Evolutionary conservation across 2,888 invertebrate species (phyloP).

Genomic region (Aspidiotus rigidus): DNA sequence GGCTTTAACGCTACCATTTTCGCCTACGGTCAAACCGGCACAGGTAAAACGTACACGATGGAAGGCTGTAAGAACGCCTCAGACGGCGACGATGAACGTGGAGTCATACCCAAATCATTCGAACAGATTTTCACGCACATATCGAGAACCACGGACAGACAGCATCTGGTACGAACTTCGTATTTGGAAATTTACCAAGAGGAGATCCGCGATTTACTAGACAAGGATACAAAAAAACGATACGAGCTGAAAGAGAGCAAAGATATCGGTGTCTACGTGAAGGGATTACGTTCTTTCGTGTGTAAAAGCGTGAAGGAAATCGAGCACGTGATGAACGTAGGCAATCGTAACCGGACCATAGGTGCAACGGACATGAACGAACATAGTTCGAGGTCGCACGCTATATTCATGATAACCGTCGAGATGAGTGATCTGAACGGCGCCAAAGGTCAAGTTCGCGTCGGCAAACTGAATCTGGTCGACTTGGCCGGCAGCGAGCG

Average conservation of each 20-base stretch:
- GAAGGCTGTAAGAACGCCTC: conserved; percentile 68
- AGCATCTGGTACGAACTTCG: conserved; percentile 90
- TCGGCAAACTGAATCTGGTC: conserved; percentile 88
- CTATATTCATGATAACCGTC: conserved; percentile 94
- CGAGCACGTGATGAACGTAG: conserved; percentile 82
- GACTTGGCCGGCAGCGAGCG: conserved; percentile 98
- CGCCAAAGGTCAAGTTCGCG: conserved; percentile 43
- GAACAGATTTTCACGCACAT: conserved; percentile 96
- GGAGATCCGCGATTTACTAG: conserved; percentile 53
- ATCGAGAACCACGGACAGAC: conserved; percentile 77
- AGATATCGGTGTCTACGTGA: conserved; percentile 86
- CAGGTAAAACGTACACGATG: conserved; percentile 70
- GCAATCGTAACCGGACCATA: conserved; percentile 89
- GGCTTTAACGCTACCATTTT: conserved; percentile 99
- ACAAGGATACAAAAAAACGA: conserved; percentile 58
- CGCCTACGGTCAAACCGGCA: conserved; percentile 98
- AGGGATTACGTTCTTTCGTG: conserved; percentile 86
- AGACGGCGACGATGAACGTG: conserved; percentile 88
- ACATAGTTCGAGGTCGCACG: conserved; percentile 94
- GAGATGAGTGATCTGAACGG: conserved; percentile 76
- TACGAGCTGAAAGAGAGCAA: conserved; percentile 67
- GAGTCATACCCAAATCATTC: conserved; percentile 92
- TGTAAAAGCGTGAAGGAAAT: conserved; percentile 92
- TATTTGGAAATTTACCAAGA: conserved; percentile 95
- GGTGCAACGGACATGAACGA: conserved; percentile 97